Conservation (phyloP, 2,797 vertebrate genomes). For the Tinamus major region DNA sequence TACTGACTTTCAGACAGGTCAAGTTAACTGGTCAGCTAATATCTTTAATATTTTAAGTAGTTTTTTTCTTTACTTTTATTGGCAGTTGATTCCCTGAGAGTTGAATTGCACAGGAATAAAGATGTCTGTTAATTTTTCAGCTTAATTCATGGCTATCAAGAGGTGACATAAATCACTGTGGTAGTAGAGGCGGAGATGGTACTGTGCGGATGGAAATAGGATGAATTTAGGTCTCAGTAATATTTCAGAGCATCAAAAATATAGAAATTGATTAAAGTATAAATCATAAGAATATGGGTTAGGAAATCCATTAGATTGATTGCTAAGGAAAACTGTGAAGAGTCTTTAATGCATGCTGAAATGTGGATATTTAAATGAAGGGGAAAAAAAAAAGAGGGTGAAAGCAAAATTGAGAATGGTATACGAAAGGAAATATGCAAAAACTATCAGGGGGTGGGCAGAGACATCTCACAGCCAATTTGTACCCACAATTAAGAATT, state of each 20-base stretch:
- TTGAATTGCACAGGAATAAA: slow-evolving; percentile 28
- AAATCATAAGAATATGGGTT: slow-evolving; percentile 2
- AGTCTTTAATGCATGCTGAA: neutral
- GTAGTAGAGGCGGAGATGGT: neutral
- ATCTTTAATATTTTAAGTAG: slow-evolving; percentile 42
- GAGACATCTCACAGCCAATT: neutral
- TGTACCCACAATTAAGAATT: neutral
- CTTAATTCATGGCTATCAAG: neutral
- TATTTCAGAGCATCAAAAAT: neutral
- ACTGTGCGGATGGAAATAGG: neutral
- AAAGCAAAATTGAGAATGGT: neutral
- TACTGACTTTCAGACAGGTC: slow-evolving; percentile 12
- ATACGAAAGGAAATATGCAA: neutral
- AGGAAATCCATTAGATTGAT: slow-evolving; percentile 35
- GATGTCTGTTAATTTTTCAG: neutral
- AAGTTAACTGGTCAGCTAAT: slow-evolving; percentile 28
- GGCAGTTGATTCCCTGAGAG: neutral
- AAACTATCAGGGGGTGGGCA: neutral
- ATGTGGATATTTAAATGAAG: neutral
- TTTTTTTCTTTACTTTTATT: slow-evolving; percentile 38
- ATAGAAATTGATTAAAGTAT: neutral
- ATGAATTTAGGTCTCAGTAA: slow-evolving; percentile 1
- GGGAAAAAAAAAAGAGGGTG: neutral
- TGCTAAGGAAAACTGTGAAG: slow-evolving; percentile 21
- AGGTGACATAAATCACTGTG: neutral